These are phyloP conservation scores for Pseudanteris insignis DNA, from an alignment of 2,888 invertebrate species.

Conservation along the genomic window DNA sequence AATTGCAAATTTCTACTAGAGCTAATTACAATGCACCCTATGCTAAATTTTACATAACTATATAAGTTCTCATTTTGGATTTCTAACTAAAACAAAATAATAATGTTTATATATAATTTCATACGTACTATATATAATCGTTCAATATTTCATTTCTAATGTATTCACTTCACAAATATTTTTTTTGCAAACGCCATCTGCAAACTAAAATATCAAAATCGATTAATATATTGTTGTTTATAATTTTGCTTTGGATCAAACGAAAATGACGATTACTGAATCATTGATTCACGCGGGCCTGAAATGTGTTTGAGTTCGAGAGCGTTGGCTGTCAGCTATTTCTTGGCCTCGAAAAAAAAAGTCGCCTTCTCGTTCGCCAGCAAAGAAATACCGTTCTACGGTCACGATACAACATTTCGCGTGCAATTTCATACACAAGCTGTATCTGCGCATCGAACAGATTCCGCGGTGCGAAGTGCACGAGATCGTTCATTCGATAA, in stretches of 20 bases:
- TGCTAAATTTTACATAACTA: no score
- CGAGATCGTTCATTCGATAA: conserved; percentile 28
- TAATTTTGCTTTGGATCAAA: no score
- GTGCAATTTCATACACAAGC: conserved; percentile 37
- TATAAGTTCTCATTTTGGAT: no score
- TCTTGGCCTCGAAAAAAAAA: conserved; percentile 15
- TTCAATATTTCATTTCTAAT: conserved; percentile 3
- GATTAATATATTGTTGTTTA: no score
- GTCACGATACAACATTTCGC: conserved; percentile 38
- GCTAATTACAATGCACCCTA: no score
- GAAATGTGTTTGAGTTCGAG: conserved; percentile 21
- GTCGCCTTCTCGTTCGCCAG: conserved; percentile 14
- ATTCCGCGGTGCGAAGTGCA: conserved; percentile 36
- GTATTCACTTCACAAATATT: conserved; percentile 7
- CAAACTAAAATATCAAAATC: no score
- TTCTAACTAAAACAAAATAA: no score
- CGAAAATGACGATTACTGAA: conserved; percentile 26
- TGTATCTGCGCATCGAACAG: conserved; percentile 35
- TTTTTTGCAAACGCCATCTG: no score
- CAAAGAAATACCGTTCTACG: conserved; percentile 43
- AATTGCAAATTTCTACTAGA: no score
- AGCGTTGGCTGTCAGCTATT: conserved; percentile 25
- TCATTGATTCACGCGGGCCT: conserved; percentile 27
- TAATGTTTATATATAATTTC: no score
- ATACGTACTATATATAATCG: no score